Conservation (phyloP, 1,140 invertebrate genomes). For the Philotrypesis tridentata region DNA sequence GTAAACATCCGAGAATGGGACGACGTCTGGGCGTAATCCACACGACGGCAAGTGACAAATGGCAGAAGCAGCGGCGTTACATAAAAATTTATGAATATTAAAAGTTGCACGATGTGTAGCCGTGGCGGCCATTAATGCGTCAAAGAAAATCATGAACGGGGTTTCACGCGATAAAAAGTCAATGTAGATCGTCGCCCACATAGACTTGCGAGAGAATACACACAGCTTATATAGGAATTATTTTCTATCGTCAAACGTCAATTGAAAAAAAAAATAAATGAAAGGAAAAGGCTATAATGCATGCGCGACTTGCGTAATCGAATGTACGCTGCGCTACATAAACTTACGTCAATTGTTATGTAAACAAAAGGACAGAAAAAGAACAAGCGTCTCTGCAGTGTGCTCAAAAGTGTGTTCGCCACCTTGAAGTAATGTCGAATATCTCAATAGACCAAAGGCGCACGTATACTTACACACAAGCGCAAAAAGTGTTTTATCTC, state of each 20-base stretch:
- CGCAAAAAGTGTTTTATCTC: background rate
- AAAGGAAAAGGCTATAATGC: conserved; percentile 2
- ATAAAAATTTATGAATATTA: conserved; percentile 49
- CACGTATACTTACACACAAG: background rate
- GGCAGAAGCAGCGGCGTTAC: conserved; percentile 27
- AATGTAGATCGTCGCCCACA: background rate
- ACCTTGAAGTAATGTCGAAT: conserved; percentile 23
- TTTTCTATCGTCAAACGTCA: background rate
- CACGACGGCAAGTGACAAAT: background rate
- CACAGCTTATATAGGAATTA: too few relatives aligned
- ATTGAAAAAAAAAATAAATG: background rate
- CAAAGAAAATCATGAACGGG: background rate
- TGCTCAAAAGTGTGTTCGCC: conserved; percentile 4
- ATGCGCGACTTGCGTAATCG: conserved; percentile 13
- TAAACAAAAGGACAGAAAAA: conserved; percentile 41
- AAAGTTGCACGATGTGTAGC: background rate
- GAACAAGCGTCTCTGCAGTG: background rate
- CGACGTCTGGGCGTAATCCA: background rate
- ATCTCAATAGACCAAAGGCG: conserved; percentile 17
- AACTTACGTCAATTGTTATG: conserved; percentile 42
- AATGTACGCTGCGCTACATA: background rate
- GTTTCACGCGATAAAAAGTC: background rate
- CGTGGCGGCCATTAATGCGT: background rate
- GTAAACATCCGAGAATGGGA: background rate
- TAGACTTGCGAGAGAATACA: background rate